A percentile compares a stretch with the other conserved stretches of the same genome.
phyloP scores from a whole-genome alignment of 2,888 invertebrate species.

The Polydrusus cervinus region DNA sequence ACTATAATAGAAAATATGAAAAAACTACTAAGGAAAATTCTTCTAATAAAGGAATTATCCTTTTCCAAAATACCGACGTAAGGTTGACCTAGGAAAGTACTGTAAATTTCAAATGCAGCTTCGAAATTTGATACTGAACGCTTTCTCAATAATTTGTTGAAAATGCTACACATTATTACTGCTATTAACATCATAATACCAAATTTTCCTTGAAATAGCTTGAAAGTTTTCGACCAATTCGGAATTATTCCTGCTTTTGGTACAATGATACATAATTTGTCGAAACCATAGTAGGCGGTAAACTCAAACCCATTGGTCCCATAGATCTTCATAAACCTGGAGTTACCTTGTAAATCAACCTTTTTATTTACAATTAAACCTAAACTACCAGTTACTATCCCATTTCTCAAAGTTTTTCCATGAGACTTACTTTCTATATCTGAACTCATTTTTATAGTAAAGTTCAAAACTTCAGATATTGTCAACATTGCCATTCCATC shows the following conservation, averaged over 20 bases:
- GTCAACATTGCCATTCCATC: slow-evolving; percentile 67
- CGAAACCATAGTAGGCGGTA: slow-evolving; percentile 61
- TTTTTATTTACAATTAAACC: slow-evolving; percentile 36
- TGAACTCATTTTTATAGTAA: slow-evolving; percentile 57
- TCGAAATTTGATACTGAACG: not conserved
- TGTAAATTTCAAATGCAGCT: slow-evolving; percentile 29
- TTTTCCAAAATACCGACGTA: not conserved
- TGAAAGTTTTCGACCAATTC: slow-evolving; percentile 68
- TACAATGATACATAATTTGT: slow-evolving; percentile 69
- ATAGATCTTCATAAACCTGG: slow-evolving; percentile 55
- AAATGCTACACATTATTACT: slow-evolving; percentile 26
- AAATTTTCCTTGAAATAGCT: slow-evolving; percentile 61
- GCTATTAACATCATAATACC: slow-evolving; percentile 53
- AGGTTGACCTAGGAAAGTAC: slow-evolving; percentile 30
- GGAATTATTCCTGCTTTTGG: slow-evolving; percentile 68
- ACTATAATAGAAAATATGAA: slow-evolving; percentile 69
- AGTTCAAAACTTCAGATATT: slow-evolving; percentile 67
- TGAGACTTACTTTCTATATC: slow-evolving; percentile 53
- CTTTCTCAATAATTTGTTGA: slow-evolving; percentile 36
- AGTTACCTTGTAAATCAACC: slow-evolving; percentile 61
- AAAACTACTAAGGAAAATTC: slow-evolving; percentile 46
- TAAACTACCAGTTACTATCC: slow-evolving; percentile 58
- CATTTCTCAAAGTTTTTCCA: slow-evolving; percentile 60
- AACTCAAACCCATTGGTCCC: slow-evolving; percentile 64
- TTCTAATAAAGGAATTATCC: slow-evolving; percentile 22